phyloP scores from a whole-genome alignment of 1,140 invertebrate genomes.

The Tetramorium parvispinum region DNA sequence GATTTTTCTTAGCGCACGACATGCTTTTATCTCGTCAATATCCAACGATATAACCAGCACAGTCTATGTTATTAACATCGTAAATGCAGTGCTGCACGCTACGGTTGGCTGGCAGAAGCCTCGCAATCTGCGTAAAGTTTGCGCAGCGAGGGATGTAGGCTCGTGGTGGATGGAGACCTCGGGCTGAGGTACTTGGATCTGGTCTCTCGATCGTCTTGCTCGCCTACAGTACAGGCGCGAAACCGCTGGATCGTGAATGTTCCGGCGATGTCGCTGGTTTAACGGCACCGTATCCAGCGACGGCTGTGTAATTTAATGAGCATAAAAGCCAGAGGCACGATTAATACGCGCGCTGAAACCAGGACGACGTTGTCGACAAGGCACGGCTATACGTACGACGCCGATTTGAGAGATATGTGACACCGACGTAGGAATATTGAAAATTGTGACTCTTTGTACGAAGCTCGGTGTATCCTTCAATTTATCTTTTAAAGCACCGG shows the following conservation, averaged over 20 bases:
- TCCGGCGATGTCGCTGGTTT: constrained; percentile 70
- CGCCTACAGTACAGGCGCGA: constrained; percentile 53
- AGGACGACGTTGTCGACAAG: constrained; percentile 52
- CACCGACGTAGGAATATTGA: background rate
- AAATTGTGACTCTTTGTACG: constrained; percentile 1
- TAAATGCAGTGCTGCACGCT: constrained; percentile 32
- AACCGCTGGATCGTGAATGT: constrained; percentile 69
- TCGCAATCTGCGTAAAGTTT: constrained; percentile 70
- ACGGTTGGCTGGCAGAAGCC: constrained; percentile 46
- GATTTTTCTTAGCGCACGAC: background rate
- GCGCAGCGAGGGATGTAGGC: constrained; percentile 63
- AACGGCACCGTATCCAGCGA: constrained; percentile 66
- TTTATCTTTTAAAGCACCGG: background rate
- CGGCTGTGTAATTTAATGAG: constrained; percentile 74
- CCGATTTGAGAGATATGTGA: constrained; percentile 15
- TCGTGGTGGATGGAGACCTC: constrained; percentile 51
- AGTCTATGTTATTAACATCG: constrained; percentile 55
- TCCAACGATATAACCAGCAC: constrained; percentile 35
- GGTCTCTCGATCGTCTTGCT: constrained; percentile 75
- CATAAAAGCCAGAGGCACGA: constrained; percentile 73
- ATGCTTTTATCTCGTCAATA: constrained; percentile 44
- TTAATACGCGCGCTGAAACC: constrained; percentile 61
- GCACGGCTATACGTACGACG: background rate
- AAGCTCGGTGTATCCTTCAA: background rate
- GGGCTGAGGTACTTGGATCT: constrained; percentile 61